Base-by-base conservation (phyloP, 2,888 invertebrate genomes). In the Tetramorium bicarinatum region DNA sequence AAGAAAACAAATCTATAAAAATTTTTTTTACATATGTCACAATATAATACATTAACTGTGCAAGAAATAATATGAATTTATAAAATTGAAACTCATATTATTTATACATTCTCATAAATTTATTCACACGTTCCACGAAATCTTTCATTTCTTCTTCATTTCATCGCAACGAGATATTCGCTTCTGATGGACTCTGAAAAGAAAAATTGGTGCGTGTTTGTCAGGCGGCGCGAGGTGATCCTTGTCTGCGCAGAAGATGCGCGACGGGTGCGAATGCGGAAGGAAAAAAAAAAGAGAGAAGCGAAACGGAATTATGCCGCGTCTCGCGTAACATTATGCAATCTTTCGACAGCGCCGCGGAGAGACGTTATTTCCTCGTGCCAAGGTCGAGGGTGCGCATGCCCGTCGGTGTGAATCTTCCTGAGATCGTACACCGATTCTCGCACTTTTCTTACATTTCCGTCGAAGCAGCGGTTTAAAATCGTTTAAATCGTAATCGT, bases 251-350 rank as follows among this genome's bases (percentile, higher is more conserved):
- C 44, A 13, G 9, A 69, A 47, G 79, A 56, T 64, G 59, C 44
- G 29, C 67, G 61, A 62, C 21, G 56, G 8, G 38, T 25, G 21
- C 38, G 69, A 61, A 64, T 54, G 64, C 80, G 64, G 41, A 83
- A 83, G 11, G 64, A 85, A 59, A 75, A 59, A 52, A 7, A 64
- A 61, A 6, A 61, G 54, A 59, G 29, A 79, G 34, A 52, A 66
- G n/a, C 47, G 82, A 81, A 83, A 56, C 47, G 72, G 79, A 72
- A 75, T 82, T 72, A 80, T 38, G 52, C 59, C 64, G 62, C 25
- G 72, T 84, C 81, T 89, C 87, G 84, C 85, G 89, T 88, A 88
- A 91, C 81, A 86, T 91, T 91, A 87, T 87, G 92, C 91, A 92
- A 92, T 90, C 87, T 86, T 85, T 83, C 85, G 76, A 75, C 83